These are phyloP conservation scores for Anhinga rufa DNA, from an alignment of 2,113 vertebrate genomes.

Conservation along the genomic window DNA sequence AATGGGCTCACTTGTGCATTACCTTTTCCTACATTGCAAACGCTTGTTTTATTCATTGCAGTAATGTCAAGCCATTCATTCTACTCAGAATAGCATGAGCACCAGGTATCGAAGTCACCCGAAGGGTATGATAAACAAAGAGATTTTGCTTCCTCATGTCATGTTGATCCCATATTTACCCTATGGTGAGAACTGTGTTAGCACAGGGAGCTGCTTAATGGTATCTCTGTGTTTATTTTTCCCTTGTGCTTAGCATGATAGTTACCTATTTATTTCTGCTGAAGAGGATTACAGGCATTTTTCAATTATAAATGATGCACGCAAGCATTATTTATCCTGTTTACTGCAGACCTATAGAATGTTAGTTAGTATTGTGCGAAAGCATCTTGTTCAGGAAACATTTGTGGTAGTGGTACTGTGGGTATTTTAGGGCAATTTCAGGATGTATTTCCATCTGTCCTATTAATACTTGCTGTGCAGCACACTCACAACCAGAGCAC, in stretches of 20 bases:
- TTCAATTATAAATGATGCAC: conserved; percentile 49
- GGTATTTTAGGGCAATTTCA: conserved; percentile 13
- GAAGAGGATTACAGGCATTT: conserved; percentile 41
- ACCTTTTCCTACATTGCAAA: background rate
- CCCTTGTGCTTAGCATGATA: background rate
- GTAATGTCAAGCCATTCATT: background rate
- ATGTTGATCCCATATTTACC: conserved; percentile 23
- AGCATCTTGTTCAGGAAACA: conserved; percentile 22
- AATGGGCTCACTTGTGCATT: background rate
- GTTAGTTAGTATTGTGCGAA: conserved; percentile 19
- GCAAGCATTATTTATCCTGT: conserved; percentile 4
- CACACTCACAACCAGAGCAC: background rate
- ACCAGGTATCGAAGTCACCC: background rate
- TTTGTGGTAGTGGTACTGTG: background rate
- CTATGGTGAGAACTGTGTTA: conserved; percentile 33
- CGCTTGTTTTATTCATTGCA: background rate
- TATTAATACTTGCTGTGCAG: background rate
- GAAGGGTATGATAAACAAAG: conserved; percentile 10
- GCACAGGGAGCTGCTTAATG: conserved; percentile 25
- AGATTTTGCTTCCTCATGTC: background rate
- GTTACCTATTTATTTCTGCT: conserved; percentile 38
- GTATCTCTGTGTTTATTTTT: conserved; percentile 44
- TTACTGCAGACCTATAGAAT: background rate
- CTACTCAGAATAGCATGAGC: background rate
- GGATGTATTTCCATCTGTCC: conserved; percentile 28